Percentiles rank a stretch among this genome's conserved stretches.
Conservation (phyloP, 2,113 vertebrate species). For the Strigops habroptila region DNA sequence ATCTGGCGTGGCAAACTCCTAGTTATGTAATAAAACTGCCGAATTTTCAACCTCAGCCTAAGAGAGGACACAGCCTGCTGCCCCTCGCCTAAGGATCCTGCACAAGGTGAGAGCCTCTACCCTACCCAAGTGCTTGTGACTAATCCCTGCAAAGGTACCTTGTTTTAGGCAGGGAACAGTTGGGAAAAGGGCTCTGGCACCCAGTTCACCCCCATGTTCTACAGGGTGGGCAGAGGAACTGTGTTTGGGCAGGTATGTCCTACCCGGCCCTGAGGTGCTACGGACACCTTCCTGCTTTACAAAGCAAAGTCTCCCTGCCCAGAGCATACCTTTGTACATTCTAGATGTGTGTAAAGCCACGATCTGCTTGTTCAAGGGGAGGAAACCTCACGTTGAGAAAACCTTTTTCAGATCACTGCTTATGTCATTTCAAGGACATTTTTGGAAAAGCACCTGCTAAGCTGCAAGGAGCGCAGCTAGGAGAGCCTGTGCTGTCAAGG, state of each 20-base stretch:
- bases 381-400: accelerated
- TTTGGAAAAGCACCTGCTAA: background rate
- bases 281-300: background rate
- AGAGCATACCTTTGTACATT: background rate
- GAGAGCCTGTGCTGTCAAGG: background rate
- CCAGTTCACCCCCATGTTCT: accelerated
- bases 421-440: accelerated
- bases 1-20: background rate
- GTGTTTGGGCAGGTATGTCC: background rate
- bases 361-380: accelerated
- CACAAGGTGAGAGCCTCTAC: background rate
- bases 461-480: background rate
- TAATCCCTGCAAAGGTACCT: background rate
- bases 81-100: background rate
- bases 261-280: accelerated
- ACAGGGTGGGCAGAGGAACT: accelerated
- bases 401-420: background rate
- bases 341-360: accelerated
- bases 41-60: background rate
- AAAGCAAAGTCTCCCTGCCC: background rate
- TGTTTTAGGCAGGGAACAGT: accelerated
- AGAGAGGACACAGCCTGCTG: background rate
- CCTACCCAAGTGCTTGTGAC: background rate
- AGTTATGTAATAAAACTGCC: background rate
- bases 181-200: background rate